These are phyloP conservation scores for Colinus virginianus DNA, from an alignment of 2,113 vertebrate species.

Conservation along the genomic window DNA sequence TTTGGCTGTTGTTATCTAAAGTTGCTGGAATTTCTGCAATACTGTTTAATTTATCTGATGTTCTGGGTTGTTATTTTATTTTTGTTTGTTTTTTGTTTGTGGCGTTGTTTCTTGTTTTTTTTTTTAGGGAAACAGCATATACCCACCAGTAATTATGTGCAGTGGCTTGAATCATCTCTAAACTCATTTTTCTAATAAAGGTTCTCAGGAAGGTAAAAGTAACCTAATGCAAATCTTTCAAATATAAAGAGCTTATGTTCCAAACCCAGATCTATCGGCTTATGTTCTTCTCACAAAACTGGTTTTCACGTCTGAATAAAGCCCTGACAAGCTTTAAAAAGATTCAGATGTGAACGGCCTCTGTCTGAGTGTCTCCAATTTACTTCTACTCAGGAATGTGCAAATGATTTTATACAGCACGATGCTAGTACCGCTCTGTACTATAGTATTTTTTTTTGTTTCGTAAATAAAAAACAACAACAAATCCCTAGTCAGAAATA, in stretches of 20 bases:
- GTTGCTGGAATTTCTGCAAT: conserved; percentile 57
- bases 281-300: conserved; percentile 52
- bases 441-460: conserved; percentile 77
- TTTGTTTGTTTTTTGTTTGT: background rate
- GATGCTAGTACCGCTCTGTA: conserved; percentile 82
- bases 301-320: conserved; percentile 64
- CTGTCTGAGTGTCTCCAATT: conserved; percentile 69
- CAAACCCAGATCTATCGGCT: conserved; percentile 42
- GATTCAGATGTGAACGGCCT: conserved; percentile 62
- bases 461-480: conserved; percentile 84
- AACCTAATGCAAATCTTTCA: conserved; percentile 61
- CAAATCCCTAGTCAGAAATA: conserved; percentile 85
- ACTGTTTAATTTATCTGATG: conserved; percentile 19
- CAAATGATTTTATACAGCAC: conserved; percentile 82
- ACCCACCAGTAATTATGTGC: conserved; percentile 45
- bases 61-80: conserved; percentile 19
- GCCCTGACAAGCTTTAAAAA: conserved; percentile 55
- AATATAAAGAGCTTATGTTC: conserved; percentile 71
- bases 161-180: conserved; percentile 57
- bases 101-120: background rate
- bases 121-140: conserved; percentile 51
- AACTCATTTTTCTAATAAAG: conserved; percentile 70
- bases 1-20: conserved; percentile 45
- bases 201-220: conserved; percentile 59
- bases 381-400: conserved; percentile 78